phyloP scores from a whole-genome alignment of 2,113 vertebrate genomes.

The Psettodes erumei region DNA sequence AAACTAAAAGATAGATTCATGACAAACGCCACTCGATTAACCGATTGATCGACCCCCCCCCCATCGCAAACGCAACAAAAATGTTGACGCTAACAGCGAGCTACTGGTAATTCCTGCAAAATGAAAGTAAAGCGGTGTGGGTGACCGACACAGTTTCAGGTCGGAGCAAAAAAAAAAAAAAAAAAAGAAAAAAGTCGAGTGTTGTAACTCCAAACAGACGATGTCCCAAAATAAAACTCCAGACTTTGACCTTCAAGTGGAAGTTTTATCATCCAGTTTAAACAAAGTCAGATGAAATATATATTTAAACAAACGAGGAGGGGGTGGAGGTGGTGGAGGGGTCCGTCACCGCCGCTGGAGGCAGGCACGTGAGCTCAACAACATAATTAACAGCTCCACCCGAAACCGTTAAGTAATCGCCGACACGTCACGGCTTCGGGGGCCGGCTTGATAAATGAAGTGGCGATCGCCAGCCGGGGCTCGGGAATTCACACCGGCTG shows the following conservation, averaged over 20 bases:
- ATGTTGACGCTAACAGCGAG: background rate
- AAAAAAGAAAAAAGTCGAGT: slow-evolving; percentile 7
- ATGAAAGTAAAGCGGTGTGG: background rate
- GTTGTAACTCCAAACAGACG: slow-evolving; percentile 31
- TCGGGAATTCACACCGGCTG: slow-evolving; percentile 52
- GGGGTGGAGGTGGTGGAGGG: too few relatives aligned
- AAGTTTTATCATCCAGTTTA: slow-evolving; percentile 17
- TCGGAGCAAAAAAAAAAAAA: too few relatives aligned
- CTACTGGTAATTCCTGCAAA: background rate
- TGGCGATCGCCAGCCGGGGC: slow-evolving; percentile 30
- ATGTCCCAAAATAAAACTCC: slow-evolving; percentile 54
- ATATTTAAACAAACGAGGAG: too few relatives aligned
- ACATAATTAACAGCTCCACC: slow-evolving; percentile 37
- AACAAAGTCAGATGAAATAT: slow-evolving; percentile 18
- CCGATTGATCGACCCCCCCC: too few relatives aligned
- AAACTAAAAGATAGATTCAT: too few relatives aligned
- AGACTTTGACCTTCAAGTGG: slow-evolving; percentile 38
- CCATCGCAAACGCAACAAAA: too few relatives aligned
- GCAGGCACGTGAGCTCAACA: background rate
- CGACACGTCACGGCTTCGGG: background rate
- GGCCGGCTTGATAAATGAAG: slow-evolving; percentile 40
- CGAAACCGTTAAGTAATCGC: slow-evolving; percentile 11
- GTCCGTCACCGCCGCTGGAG: background rate
- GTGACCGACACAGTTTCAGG: background rate
- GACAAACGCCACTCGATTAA: too few relatives aligned